These are phyloP conservation scores for Poecilia wingei DNA, from an alignment of 2,797 vertebrate species.

Conservation along the genomic window DNA sequence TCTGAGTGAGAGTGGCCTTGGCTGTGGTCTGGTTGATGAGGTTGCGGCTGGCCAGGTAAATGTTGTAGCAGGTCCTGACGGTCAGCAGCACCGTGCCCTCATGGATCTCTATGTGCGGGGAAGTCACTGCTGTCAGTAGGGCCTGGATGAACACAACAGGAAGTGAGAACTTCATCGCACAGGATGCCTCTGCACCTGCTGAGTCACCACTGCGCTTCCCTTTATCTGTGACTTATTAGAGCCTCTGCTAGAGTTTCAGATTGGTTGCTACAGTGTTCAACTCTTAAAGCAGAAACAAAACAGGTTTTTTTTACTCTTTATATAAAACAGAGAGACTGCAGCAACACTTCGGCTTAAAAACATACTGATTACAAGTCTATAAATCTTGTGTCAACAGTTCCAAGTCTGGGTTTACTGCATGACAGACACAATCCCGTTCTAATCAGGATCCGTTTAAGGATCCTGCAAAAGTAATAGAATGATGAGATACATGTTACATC, in stretches of 20 bases:
- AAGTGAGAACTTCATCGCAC: slow-evolving; percentile 28
- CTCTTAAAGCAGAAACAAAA: neutral
- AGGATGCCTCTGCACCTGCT: slow-evolving; percentile 38
- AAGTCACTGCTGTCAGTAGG: slow-evolving; percentile 94
- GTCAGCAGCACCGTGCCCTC: slow-evolving; percentile 96
- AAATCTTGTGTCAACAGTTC: slow-evolving; percentile 60
- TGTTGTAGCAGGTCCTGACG: slow-evolving; percentile 97
- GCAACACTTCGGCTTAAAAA: slow-evolving; percentile 22
- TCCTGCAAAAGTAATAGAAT: neutral
- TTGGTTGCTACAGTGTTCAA: neutral
- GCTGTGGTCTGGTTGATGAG: slow-evolving; percentile 99
- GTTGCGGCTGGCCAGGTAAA: slow-evolving; percentile 98
- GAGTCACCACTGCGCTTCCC: slow-evolving; percentile 47
- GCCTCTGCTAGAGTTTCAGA: neutral
- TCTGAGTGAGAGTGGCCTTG: slow-evolving; percentile 97
- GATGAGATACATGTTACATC: neutral
- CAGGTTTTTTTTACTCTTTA: neutral
- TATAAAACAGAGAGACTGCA: neutral
- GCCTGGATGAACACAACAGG: slow-evolving; percentile 78
- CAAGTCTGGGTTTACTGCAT: slow-evolving; percentile 19
- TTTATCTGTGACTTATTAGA: neutral
- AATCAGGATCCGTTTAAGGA: slow-evolving; percentile 35
- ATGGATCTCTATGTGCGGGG: slow-evolving; percentile 95
- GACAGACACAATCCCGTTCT: slow-evolving; percentile 51
- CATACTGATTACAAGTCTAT: slow-evolving; percentile 17